These are phyloP conservation scores for Galaxias olidus DNA, from an alignment of 2,797 vertebrate genomes.

Conservation along the genomic window DNA sequence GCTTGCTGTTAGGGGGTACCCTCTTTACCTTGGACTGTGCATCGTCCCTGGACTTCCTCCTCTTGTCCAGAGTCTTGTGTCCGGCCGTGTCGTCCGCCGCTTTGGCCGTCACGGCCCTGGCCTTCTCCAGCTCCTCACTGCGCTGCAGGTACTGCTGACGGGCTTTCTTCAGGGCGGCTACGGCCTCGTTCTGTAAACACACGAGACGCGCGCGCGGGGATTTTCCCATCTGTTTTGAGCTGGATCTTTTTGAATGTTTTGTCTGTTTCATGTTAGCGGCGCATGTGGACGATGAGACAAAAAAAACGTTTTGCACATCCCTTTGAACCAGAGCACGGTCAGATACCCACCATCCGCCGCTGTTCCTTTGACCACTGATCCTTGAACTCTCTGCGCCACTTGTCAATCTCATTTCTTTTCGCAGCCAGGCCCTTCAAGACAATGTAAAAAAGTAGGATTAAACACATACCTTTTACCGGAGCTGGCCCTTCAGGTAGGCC, in stretches of 20 bases:
- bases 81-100: constrained; percentile 76
- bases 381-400: constrained; percentile 93
- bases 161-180: constrained; percentile 81
- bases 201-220: not conserved
- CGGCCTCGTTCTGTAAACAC: constrained; percentile 76
- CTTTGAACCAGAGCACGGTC: not conserved
- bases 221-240: too few relatives aligned
- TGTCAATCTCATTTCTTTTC: constrained; percentile 91
- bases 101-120: constrained; percentile 75
- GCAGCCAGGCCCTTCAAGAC: constrained; percentile 80
- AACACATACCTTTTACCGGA: not conserved
- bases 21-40: constrained; percentile 80
- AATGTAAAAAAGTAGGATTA: constrained; percentile 35
- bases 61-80: constrained; percentile 87
- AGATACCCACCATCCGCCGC: constrained; percentile 83
- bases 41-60: constrained; percentile 87
- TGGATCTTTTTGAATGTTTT: too few relatives aligned
- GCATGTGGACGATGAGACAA: too few relatives aligned
- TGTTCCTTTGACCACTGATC: constrained; percentile 90
- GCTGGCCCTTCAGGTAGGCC: constrained; percentile 9
- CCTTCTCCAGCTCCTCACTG: constrained; percentile 86
- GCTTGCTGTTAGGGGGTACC: not conserved
- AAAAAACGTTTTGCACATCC: too few relatives aligned
- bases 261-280: too few relatives aligned
- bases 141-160: constrained; percentile 86